A percentile compares a stretch with the other conserved stretches of the same genome.
Evolutionary conservation across 2,113 vertebrate species (phyloP).

Genomic region (Orthonyx spaldingii): DNA sequence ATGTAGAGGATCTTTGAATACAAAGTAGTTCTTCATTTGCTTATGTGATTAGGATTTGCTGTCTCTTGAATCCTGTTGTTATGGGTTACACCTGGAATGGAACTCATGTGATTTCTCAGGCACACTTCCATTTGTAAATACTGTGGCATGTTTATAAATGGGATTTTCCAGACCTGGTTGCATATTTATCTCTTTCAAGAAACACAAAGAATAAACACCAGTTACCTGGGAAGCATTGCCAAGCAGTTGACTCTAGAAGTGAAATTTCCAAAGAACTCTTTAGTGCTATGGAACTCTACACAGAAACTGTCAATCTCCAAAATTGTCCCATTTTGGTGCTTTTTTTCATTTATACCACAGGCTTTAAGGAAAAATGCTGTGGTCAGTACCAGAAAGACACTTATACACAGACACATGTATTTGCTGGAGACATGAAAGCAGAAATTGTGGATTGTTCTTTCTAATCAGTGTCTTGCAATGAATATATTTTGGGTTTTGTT

Average conservation of each 20-base stretch:
- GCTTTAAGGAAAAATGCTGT: neutral
- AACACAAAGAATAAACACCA: neutral
- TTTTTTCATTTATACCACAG: neutral
- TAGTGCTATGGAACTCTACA: neutral
- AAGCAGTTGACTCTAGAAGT: neutral
- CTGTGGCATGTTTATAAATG: neutral
- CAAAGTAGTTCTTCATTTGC: neutral
- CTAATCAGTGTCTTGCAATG: neutral
- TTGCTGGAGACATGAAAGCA: neutral
- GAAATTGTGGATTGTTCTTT: neutral
- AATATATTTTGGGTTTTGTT: neutral
- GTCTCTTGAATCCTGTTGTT: neutral
- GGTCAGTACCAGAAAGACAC: neutral
- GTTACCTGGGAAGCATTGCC: neutral
- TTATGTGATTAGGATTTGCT: neutral
- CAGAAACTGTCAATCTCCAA: neutral
- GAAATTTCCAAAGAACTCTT: neutral
- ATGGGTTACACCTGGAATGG: neutral
- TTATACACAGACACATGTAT: neutral
- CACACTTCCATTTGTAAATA: neutral
- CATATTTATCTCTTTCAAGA: neutral
- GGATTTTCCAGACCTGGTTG: neutral
- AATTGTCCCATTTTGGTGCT: neutral
- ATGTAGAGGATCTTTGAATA: neutral
- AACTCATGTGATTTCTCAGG: neutral